phyloP scores from a whole-genome alignment of 2,797 vertebrate genomes.

The Dipus sagitta region DNA sequence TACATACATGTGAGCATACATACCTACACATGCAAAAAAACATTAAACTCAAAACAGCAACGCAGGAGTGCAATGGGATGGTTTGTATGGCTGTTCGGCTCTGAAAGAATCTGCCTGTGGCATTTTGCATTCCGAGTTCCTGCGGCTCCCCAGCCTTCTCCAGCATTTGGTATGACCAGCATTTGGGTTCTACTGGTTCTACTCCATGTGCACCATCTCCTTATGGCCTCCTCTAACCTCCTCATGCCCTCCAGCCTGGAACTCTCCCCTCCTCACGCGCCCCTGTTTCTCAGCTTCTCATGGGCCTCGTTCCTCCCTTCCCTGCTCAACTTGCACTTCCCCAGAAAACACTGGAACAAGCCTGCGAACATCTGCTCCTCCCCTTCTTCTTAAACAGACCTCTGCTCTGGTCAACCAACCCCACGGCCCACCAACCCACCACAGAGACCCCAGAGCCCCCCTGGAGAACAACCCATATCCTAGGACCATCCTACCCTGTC shows the following conservation, averaged over 20 bases:
- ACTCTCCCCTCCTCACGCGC: not conserved
- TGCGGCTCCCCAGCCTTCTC: not conserved
- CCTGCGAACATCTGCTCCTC: not conserved
- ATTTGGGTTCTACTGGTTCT: not conserved
- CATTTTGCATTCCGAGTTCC: not conserved
- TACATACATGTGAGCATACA: too few relatives aligned
- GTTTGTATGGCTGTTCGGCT: not conserved
- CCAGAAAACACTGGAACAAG: not conserved
- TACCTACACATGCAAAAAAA: too few relatives aligned
- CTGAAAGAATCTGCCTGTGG: not conserved
- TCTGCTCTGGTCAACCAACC: not conserved
- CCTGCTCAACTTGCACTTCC: not conserved
- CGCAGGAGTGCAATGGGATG: not conserved
- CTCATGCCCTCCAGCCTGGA: not conserved
- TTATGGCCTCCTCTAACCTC: not conserved
- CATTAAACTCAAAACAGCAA: too few relatives aligned
- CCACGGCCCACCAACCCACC: not conserved
- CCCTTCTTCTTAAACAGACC: not conserved
- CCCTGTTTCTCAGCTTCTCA: not conserved
- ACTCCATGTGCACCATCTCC: not conserved
- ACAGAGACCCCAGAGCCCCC: not conserved
- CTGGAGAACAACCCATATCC: not conserved
- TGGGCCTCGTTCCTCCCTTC: not conserved
- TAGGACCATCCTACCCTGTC: not conserved
- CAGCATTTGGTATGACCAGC: not conserved